A percentile compares a stretch with the other conserved stretches of the same genome.
Conservation (phyloP, 2,797 vertebrate species). For the Acanthopagrus latus region DNA sequence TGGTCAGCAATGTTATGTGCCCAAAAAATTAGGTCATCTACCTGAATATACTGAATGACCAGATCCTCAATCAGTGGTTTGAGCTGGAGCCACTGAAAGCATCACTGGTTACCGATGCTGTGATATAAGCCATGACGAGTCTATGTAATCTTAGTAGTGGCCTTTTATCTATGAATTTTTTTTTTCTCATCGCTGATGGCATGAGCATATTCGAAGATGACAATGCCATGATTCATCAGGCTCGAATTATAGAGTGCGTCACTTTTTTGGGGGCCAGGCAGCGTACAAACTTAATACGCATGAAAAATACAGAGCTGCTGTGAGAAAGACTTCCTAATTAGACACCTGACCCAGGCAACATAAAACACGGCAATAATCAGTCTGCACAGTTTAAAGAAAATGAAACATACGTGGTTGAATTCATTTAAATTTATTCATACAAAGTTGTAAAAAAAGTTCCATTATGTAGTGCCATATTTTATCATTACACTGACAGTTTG, state of each 20-base stretch:
- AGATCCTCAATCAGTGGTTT: conserved; percentile 96
- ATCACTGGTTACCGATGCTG: conserved; percentile 94
- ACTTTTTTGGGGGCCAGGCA: no score
- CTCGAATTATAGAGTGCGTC: no score
- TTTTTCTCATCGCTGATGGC: no score
- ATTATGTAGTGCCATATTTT: conserved; percentile 13
- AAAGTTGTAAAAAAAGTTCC: conserved; percentile 27
- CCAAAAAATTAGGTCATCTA: no score
- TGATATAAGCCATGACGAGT: conserved; percentile 95
- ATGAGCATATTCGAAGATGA: no score
- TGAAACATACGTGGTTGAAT: not conserved
- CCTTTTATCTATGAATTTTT: conserved; percentile 44
- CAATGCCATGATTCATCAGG: no score
- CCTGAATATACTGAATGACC: not conserved
- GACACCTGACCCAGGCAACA: not conserved
- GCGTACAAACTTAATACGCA: not conserved
- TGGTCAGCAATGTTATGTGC: no score
- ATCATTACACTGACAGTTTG: not conserved
- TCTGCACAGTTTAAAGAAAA: conserved; percentile 4
- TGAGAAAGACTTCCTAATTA: not conserved
- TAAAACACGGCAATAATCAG: not conserved
- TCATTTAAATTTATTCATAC: conserved; percentile 33
- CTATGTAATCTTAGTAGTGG: conserved; percentile 92
- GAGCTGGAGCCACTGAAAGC: conserved; percentile 95
- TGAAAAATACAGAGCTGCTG: not conserved